Evolutionary conservation across 2,888 invertebrate genomes (phyloP).

Genomic region (Hypomecis punctinalis): DNA sequence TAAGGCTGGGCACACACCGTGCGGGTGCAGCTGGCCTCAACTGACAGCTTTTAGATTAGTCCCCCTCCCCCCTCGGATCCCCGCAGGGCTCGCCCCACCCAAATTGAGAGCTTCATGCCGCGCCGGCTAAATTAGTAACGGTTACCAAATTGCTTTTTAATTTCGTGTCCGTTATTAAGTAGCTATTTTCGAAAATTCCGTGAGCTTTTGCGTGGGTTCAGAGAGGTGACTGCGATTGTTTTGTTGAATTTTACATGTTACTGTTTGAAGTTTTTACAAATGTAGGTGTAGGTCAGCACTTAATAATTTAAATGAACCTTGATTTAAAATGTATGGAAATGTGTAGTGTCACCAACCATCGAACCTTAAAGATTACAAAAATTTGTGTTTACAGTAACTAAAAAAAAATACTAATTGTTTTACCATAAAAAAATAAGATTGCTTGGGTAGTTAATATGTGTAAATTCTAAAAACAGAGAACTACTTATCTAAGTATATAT

Average conservation of each 20-base stretch:
- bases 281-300: too few species aligned
- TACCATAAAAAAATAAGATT: too few species aligned
- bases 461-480: too few species aligned
- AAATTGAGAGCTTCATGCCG: conserved; percentile 76
- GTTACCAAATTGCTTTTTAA: conserved; percentile 84
- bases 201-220: conserved; percentile 44
- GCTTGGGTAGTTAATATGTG: too few species aligned
- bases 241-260: not conserved
- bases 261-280: too few species aligned
- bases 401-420: too few species aligned
- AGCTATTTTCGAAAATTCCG: conserved; percentile 57
- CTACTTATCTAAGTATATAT: too few species aligned
- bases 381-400: too few species aligned
- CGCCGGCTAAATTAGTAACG: conserved; percentile 81
- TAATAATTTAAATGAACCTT: too few species aligned
- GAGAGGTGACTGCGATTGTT: conserved; percentile 6
- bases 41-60: conserved; percentile 84
- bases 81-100: conserved; percentile 65
- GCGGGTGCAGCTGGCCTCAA: conserved; percentile 75
- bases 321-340: too few species aligned
- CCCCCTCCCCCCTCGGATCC: conserved; percentile 52
- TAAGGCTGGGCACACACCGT: conserved; percentile 65
- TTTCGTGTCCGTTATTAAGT: conserved; percentile 77
- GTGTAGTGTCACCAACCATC: too few species aligned
- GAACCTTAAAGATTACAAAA: too few species aligned